phyloP scores from a whole-genome alignment of 1,140 invertebrate genomes.

The Euwallacea fornicatus region DNA sequence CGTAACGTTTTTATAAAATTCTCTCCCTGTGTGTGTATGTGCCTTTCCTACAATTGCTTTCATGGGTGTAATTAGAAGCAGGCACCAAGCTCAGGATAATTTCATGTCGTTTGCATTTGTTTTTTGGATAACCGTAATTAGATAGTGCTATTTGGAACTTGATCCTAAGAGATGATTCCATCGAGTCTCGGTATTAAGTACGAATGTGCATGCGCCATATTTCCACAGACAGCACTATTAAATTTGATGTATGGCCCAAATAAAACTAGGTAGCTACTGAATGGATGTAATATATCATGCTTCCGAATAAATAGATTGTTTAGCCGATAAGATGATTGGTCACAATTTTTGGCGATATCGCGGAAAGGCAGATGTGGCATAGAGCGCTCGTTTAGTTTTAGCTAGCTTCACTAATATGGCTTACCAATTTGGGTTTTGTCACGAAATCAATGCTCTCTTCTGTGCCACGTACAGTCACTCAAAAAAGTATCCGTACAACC shows the following conservation, averaged over 20 bases:
- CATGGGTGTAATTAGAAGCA: conserved; percentile 10
- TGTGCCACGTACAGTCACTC: no score
- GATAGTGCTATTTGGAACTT: no score
- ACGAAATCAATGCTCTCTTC: background rate
- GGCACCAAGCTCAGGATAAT: background rate
- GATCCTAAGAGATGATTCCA: no score
- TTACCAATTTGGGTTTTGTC: conserved; percentile 12
- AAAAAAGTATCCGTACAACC: no score
- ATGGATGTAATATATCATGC: conserved; percentile 19
- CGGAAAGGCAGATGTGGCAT: conserved; percentile 31
- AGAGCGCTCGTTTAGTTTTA: conserved; percentile 16
- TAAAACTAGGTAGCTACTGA: conserved; percentile 27
- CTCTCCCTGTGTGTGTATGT: conserved; percentile 31
- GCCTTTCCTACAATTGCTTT: conserved; percentile 21
- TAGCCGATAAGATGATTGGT: conserved; percentile 22
- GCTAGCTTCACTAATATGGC: background rate
- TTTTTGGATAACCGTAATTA: background rate
- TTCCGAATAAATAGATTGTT: conserved; percentile 23
- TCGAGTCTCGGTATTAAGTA: background rate
- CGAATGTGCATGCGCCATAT: no score
- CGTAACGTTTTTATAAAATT: conserved; percentile 28
- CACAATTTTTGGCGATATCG: conserved; percentile 33
- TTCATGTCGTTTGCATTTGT: background rate
- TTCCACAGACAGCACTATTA: background rate
- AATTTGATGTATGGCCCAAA: conserved; percentile 14